These are phyloP conservation scores for Oreochromis aureus DNA, from an alignment of 2,113 vertebrate genomes.

Conservation along the genomic window DNA sequence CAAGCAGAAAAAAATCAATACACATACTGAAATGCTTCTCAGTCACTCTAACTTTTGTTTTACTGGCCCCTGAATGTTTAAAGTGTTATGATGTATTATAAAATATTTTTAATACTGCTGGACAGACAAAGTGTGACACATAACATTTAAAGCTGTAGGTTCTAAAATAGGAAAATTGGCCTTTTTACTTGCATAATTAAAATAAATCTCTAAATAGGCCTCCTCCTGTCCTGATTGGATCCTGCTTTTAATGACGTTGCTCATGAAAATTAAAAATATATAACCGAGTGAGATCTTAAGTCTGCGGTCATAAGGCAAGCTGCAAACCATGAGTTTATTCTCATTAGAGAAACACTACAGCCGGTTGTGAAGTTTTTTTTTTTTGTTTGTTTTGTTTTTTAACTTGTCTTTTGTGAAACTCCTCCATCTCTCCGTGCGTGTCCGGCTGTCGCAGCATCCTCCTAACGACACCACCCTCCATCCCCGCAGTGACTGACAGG, in stretches of 20 bases:
- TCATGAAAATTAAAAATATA: background rate
- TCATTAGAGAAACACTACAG: background rate
- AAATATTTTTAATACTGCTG: background rate
- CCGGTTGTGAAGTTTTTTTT: background rate
- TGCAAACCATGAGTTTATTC: background rate
- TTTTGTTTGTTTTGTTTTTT: background rate
- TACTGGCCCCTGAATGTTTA: background rate
- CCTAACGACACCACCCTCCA: background rate
- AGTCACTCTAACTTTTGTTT: background rate
- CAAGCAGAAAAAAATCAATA: background rate
- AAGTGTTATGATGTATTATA: background rate
- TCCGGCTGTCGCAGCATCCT: background rate
- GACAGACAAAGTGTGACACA: background rate
- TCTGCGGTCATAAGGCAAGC: background rate
- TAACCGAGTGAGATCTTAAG: background rate
- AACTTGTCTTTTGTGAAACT: background rate
- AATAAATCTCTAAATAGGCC: background rate
- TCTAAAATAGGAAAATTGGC: background rate
- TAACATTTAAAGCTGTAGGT: background rate
- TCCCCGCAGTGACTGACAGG: conserved; percentile 21
- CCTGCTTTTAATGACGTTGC: background rate
- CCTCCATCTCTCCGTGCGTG: background rate
- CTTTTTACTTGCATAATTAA: background rate
- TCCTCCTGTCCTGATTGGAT: background rate
- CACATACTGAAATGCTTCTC: background rate